Evolutionary conservation across 2,797 vertebrate species (phyloP), one percentile per base, ranked within the genome.

Genomic region (Sebastes nivosus): DNA sequence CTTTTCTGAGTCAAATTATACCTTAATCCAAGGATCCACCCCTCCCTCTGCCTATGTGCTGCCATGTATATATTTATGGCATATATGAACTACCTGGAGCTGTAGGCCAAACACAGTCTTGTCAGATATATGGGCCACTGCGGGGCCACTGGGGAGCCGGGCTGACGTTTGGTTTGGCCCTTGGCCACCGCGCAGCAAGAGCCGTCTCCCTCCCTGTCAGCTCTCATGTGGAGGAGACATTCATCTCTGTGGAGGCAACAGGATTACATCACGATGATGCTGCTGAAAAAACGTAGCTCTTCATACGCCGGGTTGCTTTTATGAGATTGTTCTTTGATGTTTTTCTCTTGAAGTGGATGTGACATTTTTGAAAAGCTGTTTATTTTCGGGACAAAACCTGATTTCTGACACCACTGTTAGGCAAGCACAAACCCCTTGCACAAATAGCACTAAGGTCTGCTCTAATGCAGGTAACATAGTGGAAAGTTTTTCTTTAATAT

Each of bases 51-150:
- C 16, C 10, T 6, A 52, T 38, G 34, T 52, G 46, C 59, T 63
- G 61, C 77, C 52, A 18, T 46, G 42, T 46, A 46, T 80, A 74
- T 86, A 91, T 88, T 89, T 87, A 88, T 72, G 74, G 79, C 18
- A 1, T 12, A 12, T 46, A 24, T 76, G 79, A 83, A 81, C 65
- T 75, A 84, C 80, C 83, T 82, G 81, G 69, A 82, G 82, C 58
- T 89, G 77, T 58, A 80, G 85, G 75, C 58, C 77, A 87, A 90
- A 92, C 86, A 88, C 55, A 60, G 64, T 46, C n/a, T 3, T 79
- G 83, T 89, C 85, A 90, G 90, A 92, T 88, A 61, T 89, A 91
- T 78, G 75, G 38, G 38, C 30, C 80, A 67, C 77, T 29, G 74
- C 4, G 64, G 80, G 55, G 59, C 55, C 38, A 52, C 71, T 3